phyloP scores from a whole-genome alignment of 2,888 invertebrate species.

The Willowsia nigromaculata region DNA sequence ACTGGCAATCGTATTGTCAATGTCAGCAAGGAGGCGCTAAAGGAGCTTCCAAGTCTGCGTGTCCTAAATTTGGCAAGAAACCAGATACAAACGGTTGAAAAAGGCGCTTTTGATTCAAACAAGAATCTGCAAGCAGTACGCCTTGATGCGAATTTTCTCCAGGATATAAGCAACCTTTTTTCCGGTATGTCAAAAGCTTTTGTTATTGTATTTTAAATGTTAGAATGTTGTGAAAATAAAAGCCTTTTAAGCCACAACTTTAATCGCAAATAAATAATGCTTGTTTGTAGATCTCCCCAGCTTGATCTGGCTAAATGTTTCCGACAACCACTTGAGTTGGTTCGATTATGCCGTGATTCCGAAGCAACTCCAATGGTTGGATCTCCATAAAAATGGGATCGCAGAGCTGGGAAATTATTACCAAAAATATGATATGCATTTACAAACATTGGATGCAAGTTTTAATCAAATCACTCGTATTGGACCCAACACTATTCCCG shows the following conservation, averaged over 20 bases:
- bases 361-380: conserved; percentile 90
- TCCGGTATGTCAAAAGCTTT: too few species aligned
- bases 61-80: conserved; percentile 94
- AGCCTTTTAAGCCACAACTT: too few species aligned
- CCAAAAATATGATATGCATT: conserved; percentile 83
- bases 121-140: conserved; percentile 91
- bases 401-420: conserved; percentile 85
- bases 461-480: conserved; percentile 92
- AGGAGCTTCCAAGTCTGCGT: conserved; percentile 89
- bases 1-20: conserved; percentile 93
- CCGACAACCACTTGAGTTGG: conserved; percentile 92
- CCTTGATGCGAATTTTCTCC: conserved; percentile 89
- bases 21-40: conserved; percentile 89
- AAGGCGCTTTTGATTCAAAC: conserved; percentile 89
- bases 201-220: too few species aligned
- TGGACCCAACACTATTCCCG: conserved; percentile 87
- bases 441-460: conserved; percentile 93
- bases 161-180: conserved; percentile 91
- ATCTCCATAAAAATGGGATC: conserved; percentile 92
- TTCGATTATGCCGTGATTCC: conserved; percentile 94
- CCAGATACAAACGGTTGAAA: conserved; percentile 88
- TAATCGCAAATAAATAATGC: too few species aligned
- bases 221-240: too few species aligned
- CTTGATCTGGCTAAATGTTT: conserved; percentile 93
- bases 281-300: conserved; percentile 89